Evolutionary conservation across 2,888 invertebrate genomes (phyloP).

Genomic region (Nesidiocoris tenuis): DNA sequence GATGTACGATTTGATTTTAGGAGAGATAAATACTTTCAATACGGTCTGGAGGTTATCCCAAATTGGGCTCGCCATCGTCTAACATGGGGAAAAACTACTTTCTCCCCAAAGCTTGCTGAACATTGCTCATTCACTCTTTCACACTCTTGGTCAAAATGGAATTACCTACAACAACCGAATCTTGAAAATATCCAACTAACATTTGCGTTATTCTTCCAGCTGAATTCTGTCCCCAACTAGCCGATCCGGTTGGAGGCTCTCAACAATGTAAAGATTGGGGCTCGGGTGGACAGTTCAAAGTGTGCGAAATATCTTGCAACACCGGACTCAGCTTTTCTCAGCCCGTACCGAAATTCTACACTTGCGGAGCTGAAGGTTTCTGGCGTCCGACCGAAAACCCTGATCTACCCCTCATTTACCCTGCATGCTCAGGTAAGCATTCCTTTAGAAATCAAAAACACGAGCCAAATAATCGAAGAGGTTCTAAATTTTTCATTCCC

Average conservation of each 20-base stretch:
- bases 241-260: slow-evolving; percentile 86
- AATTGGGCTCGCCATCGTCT: slow-evolving; percentile 4
- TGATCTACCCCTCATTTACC: slow-evolving; percentile 77
- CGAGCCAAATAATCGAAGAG: no score
- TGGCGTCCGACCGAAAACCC: slow-evolving; percentile 89
- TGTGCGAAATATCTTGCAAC: slow-evolving; percentile 88
- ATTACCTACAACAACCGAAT: no score
- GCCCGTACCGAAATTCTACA: slow-evolving; percentile 92
- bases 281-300: slow-evolving; percentile 91
- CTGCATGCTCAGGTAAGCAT: slow-evolving; percentile 74
- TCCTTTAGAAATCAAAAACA: no score
- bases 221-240: slow-evolving; percentile 85
- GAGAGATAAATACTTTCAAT: not conserved
- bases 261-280: slow-evolving; percentile 96
- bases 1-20: not conserved
- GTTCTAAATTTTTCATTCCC: no score
- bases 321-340: slow-evolving; percentile 86
- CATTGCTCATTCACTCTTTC: no score
- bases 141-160: no score
- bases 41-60: not conserved
- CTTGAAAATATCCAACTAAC: no score
- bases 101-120: no score
- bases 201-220: no score
- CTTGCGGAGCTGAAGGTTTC: slow-evolving; percentile 96
- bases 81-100: no score